Base-by-base conservation (phyloP, 2,888 invertebrate genomes). In the Trachelus tabidus region DNA sequence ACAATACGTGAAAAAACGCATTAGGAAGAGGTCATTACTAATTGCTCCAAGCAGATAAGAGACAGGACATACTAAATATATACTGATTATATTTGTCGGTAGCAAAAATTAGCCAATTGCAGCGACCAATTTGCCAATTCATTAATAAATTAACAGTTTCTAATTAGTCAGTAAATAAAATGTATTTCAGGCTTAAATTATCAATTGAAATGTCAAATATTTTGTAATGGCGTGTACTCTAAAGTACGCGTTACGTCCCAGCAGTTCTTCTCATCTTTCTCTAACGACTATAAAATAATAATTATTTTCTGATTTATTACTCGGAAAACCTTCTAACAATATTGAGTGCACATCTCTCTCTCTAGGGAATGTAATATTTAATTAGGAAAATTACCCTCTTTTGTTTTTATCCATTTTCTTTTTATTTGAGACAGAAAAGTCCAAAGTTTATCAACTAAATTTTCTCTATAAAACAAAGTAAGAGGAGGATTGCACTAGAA, bases 1-100 rank as follows among this genome's bases (percentile, higher is more conserved):
- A 85, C 82, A 83, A 87, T 79, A 81, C 81, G 82, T 82, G 81
- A 79, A 83, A 85, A 81, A 77, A 77, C 11, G 23, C 6, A 40
- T 40, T 40, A 40, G 15, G 40, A 40, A 56, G 23, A 56, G 80
- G 83, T 80, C 81, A 79, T 82, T 82, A 83, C 80, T 81, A 83
- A 84, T 81, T 85, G 83, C 79, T 79, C 9, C 78, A 83, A 79
- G 80, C 83, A 86, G 82, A 83, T 76, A 83, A 23, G 9, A 23
- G 23, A 56, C 23, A 56, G 56, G 23, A 23, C 2, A 56, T 56
- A 56, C 56, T 56, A 23, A 56, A 56, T 56, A 15, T 40, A 40
- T 23, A 9, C 3, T 56, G 9, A 23, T 56, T 56, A 56, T 56
- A 56, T 56, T 56, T 56, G 2, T 56, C 56, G 9, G 23, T 56